phyloP scores from a whole-genome alignment of 2,113 vertebrate genomes.

The Xenopus laevis region DNA sequence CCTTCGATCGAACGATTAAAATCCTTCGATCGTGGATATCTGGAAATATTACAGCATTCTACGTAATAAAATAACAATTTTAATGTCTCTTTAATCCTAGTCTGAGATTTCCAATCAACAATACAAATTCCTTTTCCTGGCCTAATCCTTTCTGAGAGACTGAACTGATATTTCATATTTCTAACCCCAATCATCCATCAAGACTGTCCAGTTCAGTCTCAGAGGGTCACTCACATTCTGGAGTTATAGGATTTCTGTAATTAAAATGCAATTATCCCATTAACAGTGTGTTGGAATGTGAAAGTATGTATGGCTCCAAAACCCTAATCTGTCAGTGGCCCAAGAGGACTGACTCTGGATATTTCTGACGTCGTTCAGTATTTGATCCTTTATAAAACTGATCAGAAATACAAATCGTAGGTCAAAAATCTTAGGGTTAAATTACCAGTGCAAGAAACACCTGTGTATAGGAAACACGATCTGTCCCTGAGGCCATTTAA shows the following conservation, averaged over 20 bases:
- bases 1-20: too few species aligned
- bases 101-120: too few species aligned
- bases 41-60: too few species aligned
- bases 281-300: neutral
- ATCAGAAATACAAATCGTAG: neutral
- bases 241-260: neutral
- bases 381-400: neutral
- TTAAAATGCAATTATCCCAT: constrained; percentile 2
- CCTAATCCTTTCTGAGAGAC: neutral
- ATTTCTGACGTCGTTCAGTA: neutral
- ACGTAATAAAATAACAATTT: too few species aligned
- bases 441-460: neutral
- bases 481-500: neutral
- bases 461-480: neutral
- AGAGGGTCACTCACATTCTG: neutral
- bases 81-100: too few species aligned
- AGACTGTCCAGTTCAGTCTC: neutral
- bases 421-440: neutral
- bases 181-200: neutral
- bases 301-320: neutral
- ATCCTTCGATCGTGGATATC: too few species aligned
- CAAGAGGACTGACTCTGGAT: neutral
- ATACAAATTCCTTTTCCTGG: too few species aligned
- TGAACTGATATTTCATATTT: neutral
- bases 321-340: neutral